Conservation (phyloP, 2,113 vertebrate genomes). For the Mohoua ochrocephala region DNA sequence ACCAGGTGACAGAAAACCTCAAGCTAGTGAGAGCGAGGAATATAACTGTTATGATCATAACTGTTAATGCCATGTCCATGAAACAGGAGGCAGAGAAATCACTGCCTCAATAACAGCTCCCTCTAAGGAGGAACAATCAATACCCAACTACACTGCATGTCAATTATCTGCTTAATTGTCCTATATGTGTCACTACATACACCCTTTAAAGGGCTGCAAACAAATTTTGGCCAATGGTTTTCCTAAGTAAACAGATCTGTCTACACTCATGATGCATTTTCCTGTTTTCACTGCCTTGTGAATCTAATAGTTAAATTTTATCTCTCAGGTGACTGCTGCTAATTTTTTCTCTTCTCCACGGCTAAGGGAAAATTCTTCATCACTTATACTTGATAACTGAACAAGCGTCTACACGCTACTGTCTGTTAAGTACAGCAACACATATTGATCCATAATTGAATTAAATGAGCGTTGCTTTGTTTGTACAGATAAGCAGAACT, state of each 20-base stretch:
- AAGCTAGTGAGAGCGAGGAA: neutral
- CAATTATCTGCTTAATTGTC: neutral
- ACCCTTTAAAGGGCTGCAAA: neutral
- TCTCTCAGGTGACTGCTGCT: neutral
- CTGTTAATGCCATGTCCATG: neutral
- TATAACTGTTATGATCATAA: neutral
- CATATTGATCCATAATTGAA: slow-evolving; percentile 5
- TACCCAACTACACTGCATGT: neutral
- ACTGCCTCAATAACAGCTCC: neutral
- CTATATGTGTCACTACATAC: neutral
- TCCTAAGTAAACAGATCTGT: neutral
- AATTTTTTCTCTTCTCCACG: neutral
- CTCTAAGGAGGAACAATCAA: neutral
- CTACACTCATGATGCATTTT: neutral
- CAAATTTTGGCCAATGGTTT: neutral
- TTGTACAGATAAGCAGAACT: neutral
- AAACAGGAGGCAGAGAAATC: neutral
- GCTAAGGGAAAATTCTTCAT: neutral
- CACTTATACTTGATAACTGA: neutral
- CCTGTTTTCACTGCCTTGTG: neutral
- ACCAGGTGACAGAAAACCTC: neutral
- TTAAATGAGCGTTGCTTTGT: neutral
- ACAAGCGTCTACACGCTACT: neutral
- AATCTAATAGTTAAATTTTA: neutral
- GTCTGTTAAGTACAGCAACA: neutral